A percentile compares a stretch with the other conserved stretches of the same genome.
Conservation (phyloP, 1,140 invertebrate species). For the Camponotus pennsylvanicus region DNA sequence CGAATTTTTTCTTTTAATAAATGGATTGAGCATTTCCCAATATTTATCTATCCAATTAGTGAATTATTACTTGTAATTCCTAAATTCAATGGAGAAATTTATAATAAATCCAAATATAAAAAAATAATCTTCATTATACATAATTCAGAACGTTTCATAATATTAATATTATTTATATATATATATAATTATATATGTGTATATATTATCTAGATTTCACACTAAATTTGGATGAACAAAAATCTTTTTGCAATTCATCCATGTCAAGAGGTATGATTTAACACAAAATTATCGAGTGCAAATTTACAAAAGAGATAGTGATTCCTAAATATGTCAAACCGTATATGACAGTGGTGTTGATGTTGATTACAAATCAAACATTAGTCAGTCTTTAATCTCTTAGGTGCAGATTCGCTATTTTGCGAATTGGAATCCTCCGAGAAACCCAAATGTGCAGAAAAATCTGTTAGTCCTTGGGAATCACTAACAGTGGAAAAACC, state of each 20-base stretch:
- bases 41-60: slow-evolving; percentile 25
- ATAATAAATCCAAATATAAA: slow-evolving; percentile 68
- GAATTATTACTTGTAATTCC: slow-evolving; percentile 34
- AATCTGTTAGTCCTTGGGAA: slow-evolving; percentile 94
- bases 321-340: slow-evolving; percentile 64
- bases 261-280: slow-evolving; percentile 45
- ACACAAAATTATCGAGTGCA: slow-evolving; percentile 58
- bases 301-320: slow-evolving; percentile 61
- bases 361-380: slow-evolving; percentile 41
- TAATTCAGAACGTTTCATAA: slow-evolving; percentile 58
- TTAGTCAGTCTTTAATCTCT: slow-evolving; percentile 92
- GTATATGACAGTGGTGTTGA: slow-evolving; percentile 34
- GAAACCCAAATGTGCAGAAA: slow-evolving; percentile 93
- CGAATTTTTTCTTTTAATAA: slow-evolving; percentile 1
- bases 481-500: slow-evolving; percentile 96
- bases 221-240: slow-evolving; percentile 60
- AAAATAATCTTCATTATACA: slow-evolving; percentile 69
- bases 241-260: slow-evolving; percentile 29
- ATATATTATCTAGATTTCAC: slow-evolving; percentile 56
- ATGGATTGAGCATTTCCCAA: slow-evolving; percentile 44
- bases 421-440: slow-evolving; percentile 96
- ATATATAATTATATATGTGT: slow-evolving; percentile 19
- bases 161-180: background rate
- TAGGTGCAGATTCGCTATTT: slow-evolving; percentile 92
- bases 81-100: slow-evolving; percentile 53